Base-by-base conservation (phyloP, 2,888 invertebrate species). In the Campopleginae sp. region DNA sequence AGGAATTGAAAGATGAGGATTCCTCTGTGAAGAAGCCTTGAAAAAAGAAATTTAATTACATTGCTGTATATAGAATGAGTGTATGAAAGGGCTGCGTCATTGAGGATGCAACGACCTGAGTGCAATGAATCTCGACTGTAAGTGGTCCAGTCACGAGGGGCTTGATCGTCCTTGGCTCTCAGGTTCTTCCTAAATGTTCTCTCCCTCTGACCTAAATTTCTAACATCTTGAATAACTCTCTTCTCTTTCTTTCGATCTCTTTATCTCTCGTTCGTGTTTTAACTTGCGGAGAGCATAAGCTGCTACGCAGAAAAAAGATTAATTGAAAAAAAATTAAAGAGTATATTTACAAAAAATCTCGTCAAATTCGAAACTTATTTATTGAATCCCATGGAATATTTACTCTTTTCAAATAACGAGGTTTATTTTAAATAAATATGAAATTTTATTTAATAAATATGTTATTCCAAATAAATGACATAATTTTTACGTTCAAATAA, bases 201-300 rank as follows among this genome's bases (percentile, higher is more conserved):
- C 83, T 77, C 71, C 85, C 72, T 78, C 71, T 86, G 88, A 88
- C 87, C 88, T 61, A 84, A 87, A 88, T 88, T 33, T 54, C 38
- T 38, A 44, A 66, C 68, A 48, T 46, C 79, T 84, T 80, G 81
- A 85, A 85, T 85, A 82, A 78, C 71, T 79, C 38, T 51, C 19
- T 51, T 63, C 44, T 76, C 63, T 33, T n/a, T 46, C 27, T 68
- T 44, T 68, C 54, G 10, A 4, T 78, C 68, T 78, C 44, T 78
- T 33, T 31, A 19, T 44, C 19, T 44, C 78, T 46, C 38, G 42
- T 65, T 51, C 12, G 23, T 31, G 17, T 33, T 58, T 44, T n/a
- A 61, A 61, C 72, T 80, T 44, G n/a, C n/a, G 51, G 61, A 63
- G 46, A 66, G 23, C 31, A 58, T 58, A 58, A n/a, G 17, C 19